Evolutionary conservation across 2,113 vertebrate genomes (phyloP).

Genomic region (Calypte anna): DNA sequence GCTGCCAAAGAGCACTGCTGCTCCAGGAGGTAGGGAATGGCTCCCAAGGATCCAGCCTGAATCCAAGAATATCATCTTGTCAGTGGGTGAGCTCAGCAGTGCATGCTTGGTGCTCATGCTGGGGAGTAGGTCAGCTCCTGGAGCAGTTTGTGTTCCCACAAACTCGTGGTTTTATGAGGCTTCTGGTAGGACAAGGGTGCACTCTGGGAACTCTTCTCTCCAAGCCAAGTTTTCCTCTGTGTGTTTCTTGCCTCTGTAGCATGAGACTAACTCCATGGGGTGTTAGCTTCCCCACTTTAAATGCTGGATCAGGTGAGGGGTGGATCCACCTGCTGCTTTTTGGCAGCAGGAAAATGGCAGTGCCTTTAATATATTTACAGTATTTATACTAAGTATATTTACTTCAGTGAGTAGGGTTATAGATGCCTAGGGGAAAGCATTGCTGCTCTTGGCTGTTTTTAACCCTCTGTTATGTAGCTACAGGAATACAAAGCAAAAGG

Average conservation of each 20-base stretch:
- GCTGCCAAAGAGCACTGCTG: neutral
- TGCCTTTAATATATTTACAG: neutral
- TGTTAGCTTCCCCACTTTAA: neutral
- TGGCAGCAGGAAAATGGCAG: neutral
- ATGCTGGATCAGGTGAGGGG: neutral
- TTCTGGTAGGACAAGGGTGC: neutral
- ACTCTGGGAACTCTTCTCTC: neutral
- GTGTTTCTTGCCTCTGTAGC: neutral
- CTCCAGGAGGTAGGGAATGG: neutral
- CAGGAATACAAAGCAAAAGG: too few species aligned
- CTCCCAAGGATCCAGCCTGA: neutral
- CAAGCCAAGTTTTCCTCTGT: neutral
- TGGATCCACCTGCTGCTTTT: neutral
- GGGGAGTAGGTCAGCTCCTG: neutral
- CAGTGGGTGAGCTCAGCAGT: fast-evolving
- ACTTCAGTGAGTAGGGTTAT: neutral
- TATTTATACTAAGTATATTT: neutral
- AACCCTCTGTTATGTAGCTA: neutral
- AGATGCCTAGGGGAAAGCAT: too few species aligned
- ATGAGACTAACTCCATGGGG: neutral
- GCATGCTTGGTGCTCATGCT: neutral
- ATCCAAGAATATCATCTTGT: neutral
- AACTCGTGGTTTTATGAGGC: too few species aligned
- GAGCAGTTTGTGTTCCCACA: neutral
- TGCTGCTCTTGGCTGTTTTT: neutral